phyloP scores from a whole-genome alignment of 2,888 invertebrate species.

The Amblyteles armatorius region DNA sequence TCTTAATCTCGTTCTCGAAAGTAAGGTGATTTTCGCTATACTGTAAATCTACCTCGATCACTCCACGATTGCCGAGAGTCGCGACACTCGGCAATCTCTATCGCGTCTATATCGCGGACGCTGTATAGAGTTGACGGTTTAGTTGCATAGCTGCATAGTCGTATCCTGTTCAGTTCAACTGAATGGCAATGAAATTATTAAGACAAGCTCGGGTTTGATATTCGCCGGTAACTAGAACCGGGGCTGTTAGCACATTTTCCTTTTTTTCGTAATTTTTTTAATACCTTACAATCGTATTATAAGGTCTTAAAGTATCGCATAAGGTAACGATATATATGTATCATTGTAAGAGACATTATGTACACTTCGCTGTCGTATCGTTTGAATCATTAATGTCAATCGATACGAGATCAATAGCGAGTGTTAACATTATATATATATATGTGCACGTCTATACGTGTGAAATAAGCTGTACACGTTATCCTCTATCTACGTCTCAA shows the following conservation, averaged over 20 bases:
- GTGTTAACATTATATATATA: conserved; percentile 2
- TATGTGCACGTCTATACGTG: background rate
- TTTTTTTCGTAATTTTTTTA: too few species aligned
- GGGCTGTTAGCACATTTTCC: too few species aligned
- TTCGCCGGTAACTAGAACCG: too few species aligned
- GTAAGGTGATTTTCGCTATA: background rate
- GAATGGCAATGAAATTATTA: too few species aligned
- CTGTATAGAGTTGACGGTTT: too few species aligned
- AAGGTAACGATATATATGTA: background rate
- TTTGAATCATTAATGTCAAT: conserved; percentile 13
- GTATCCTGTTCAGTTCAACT: too few species aligned
- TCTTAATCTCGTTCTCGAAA: background rate
- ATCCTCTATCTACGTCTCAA: background rate
- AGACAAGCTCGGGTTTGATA: too few species aligned
- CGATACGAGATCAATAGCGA: background rate
- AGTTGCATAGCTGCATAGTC: too few species aligned
- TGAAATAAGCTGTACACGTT: conserved; percentile 6
- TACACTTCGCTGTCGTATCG: background rate
- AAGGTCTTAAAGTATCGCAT: background rate
- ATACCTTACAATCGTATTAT: too few species aligned
- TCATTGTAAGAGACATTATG: background rate
- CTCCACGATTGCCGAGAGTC: too few species aligned
- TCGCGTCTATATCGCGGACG: too few species aligned
- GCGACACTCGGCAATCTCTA: background rate
- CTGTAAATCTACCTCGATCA: too few species aligned